Evolutionary conservation across 2,113 vertebrate species (phyloP), one percentile per base, ranked within the genome.

Genomic region (Boleophthalmus pectinirostris): DNA sequence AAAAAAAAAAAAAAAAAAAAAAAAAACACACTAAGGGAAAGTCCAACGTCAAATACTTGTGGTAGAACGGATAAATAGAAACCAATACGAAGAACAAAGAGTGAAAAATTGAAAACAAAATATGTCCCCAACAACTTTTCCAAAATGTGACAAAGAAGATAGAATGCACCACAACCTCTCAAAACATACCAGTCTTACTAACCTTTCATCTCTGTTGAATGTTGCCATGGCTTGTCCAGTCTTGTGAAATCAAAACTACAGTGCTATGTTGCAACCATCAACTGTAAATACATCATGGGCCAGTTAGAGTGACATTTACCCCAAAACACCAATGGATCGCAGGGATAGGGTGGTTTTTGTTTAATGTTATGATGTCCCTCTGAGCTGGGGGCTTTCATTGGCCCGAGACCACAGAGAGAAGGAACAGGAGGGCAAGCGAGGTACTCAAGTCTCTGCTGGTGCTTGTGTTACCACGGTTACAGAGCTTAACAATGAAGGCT

Each of bases 381-480:
- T 75, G 87, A 83, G 87, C 82, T 78, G 66, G 84, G 82, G 85
- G 87, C 73, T 82, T 84, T 79, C 81, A 77, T 81, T 85, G 86
- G 86, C 87, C 87, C 74, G 58, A 89, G 89, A 91, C 87, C 73
- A 24, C 77, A 73, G 66, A 70, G 82, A 78, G 87, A 91, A 85
- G 61, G 85, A 83, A 80, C 77, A 85, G 73, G 49, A 77, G 81
- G 86, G 78, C 82, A 77, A 86, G 89, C 71, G 63, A 78, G 70
- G 81, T 38, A 46, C 84, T 86, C 83, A 78, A 78, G 84, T 66
- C 66, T 53, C 79, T 79, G 56, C 75, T 65, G 78, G 82, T 87
- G 85, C 83, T 91, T 81, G 77, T 83, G 82, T 92, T 91, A 90
- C 92, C 78, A 0, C 80, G 56, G 77, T 73, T 69, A 70, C 67